phyloP scores from a whole-genome alignment of 2,888 invertebrate genomes.

The Isoperla grammatica region DNA sequence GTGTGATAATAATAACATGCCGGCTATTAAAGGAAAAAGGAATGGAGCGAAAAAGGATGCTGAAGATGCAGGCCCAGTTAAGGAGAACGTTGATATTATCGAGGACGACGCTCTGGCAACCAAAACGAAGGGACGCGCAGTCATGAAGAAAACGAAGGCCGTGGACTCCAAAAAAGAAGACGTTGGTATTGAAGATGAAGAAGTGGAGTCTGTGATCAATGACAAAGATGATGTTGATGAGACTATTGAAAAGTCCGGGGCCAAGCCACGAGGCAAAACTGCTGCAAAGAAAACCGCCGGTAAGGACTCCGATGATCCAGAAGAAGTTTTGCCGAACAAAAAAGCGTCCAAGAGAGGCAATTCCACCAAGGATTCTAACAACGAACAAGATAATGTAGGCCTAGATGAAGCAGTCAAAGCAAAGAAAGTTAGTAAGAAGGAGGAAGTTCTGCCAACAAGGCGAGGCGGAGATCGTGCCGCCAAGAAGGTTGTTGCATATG shows the following conservation, averaged over 20 bases:
- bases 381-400: neutral
- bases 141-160: too few species aligned
- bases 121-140: too few species aligned
- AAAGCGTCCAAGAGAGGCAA: neutral
- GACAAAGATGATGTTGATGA: neutral
- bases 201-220: neutral
- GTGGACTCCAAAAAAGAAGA: too few species aligned
- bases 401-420: neutral
- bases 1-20: too few species aligned
- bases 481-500: constrained; percentile 1
- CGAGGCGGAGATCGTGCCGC: constrained; percentile 2
- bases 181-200: constrained; percentile 13
- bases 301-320: neutral
- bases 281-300: neutral
- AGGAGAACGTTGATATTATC: too few species aligned
- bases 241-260: neutral
- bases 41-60: too few species aligned
- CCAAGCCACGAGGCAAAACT: constrained; percentile 3
- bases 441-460: neutral
- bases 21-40: too few species aligned
- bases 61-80: too few species aligned
- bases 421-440: neutral
- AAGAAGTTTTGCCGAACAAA: neutral
- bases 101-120: too few species aligned
- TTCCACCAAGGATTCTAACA: too few species aligned